Base-by-base conservation (phyloP, 2,113 vertebrate genomes). In the Meleagris gallopavo region DNA sequence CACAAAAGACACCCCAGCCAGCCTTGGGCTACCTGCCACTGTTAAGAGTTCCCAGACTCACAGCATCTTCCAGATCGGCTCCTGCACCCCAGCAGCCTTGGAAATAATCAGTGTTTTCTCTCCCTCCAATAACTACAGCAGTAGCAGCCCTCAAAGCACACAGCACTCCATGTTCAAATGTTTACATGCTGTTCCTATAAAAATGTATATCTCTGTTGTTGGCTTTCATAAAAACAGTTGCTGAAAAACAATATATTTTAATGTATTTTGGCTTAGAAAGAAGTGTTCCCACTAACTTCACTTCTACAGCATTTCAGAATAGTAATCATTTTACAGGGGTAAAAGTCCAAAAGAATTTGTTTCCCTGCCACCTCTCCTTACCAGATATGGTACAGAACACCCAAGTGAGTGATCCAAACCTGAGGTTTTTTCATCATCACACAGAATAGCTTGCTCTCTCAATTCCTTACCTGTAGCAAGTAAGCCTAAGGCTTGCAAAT, bases 371-470 rank as follows among this genome's bases (percentile, higher is more conserved):
- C 20, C n/a, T 74, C 9, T 69, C 48, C 11, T n/a, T 61, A 70
- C 18, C 30, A 73, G 48, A 65, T 52, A 86, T 7, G 76, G 12
- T 10, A 73, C 13, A 45, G 84, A 74, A 80, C 8, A 65, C 2
- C 29, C 21, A 30, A 2, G 4, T 13, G 9, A 85, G n/a, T 10
- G 17, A 95, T 69, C 2, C 36, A 58, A 65, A 75, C 10, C 24
- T 4, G 1, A 48, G 19, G 2, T 4, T 0, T 4, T 71, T 79
- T 86, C 25, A 73, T n/a, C 18, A 67, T 11, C 24, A 22, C 20
- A 58, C 32, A 61, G 5, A 2, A 11, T 13, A 43, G 24, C 30
- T 52, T 36, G 7, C 40, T 69, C 70, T 88, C 65, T 61, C 74
- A 9, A 4, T 27, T 58, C 71, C 57, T 67, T 32, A 90, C 36